Base-by-base conservation (phyloP, 2,888 invertebrate species). In the Tethea ocularis region DNA sequence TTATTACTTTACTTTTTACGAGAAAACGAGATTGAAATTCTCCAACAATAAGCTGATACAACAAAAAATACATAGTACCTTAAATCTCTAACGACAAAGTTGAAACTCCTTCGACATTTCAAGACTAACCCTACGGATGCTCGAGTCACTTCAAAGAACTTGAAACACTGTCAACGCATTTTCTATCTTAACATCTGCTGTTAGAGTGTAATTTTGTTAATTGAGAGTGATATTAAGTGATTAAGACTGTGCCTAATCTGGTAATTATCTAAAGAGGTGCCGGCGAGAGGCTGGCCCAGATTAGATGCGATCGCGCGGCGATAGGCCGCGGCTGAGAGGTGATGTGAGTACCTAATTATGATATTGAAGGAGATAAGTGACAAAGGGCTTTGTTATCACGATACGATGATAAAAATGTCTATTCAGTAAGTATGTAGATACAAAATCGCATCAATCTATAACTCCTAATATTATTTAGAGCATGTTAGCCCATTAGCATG, bases 261-360 rank as follows among this genome's bases (percentile, higher is more conserved):
- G 56, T 46, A 64, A 67, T 67, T 63, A 76, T 74, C 74, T 73
- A 68, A 62, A 74, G 72, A 77, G 72, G 51, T n/a, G 38, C 36
- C 36, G 15, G 29, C 7, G 38, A 66, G 64, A 57, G 63, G 59
- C 72, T 64, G 64, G 36, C 57, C 59, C 61, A 17, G 63, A 68
- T 74, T 58, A 55, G 68, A 74, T 71, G 67, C 57, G 75, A 75
- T 72, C 56, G 26, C 6, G 53, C 10, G 13, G 20, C 20, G 75
- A 75, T 72, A 75, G 56, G 59, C 56, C 62, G 61, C 57, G 52
- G 55, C 38, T n/a, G 38, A 41, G 46, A 60, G 24, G 53, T 52
- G 46, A 23, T 54, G 51, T 57, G 68, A 57, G 71, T 64, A 33
- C 33, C 33, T 33, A 59, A 71, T 74, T 73, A 73, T 59, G 70